Conservation (phyloP, 30 jellyfish, hydroid and myxozoan species). For the Rhopilema esculentum region DNA sequence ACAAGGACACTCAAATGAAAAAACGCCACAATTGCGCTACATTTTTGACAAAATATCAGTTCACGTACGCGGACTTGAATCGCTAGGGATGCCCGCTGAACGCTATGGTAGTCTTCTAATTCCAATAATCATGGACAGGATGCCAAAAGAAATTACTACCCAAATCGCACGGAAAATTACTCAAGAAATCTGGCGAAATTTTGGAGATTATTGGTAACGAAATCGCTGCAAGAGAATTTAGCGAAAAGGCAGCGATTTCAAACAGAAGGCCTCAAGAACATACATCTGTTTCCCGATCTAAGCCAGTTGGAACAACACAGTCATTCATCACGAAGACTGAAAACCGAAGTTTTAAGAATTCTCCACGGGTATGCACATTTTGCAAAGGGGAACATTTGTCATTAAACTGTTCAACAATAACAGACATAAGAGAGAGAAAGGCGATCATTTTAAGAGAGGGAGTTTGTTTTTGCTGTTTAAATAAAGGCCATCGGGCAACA, state of each 20-base stretch:
- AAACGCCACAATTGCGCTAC: slow-evolving; percentile 1
- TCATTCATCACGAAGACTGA: slow-evolving; percentile 29
- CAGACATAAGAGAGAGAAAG: no score
- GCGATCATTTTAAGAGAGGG: no score
- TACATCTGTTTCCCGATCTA: background rate
- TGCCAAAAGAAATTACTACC: slow-evolving; percentile 33
- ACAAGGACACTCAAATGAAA: slow-evolving; percentile 20
- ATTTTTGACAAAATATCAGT: slow-evolving; percentile 50
- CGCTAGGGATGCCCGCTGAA: slow-evolving; percentile 23
- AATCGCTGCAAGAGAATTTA: slow-evolving; percentile 33
- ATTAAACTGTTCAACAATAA: background rate
- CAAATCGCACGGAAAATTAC: slow-evolving; percentile 45
- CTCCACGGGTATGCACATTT: background rate
- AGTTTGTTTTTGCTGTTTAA: no score
- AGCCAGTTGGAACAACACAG: slow-evolving; percentile 2
- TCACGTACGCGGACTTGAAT: slow-evolving; percentile 33
- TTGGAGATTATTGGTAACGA: slow-evolving; percentile 3
- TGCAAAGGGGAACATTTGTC: slow-evolving; percentile 4
- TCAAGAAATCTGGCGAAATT: slow-evolving; percentile 53
- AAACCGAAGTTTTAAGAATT: no score
- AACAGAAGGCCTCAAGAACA: background rate
- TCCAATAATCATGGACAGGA: slow-evolving; percentile 31
- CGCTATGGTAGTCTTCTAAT: slow-evolving; percentile 13
- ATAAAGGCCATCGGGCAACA: no score
- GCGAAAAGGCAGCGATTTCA: slow-evolving; percentile 5